Evolutionary conservation across 1,140 invertebrate genomes (phyloP).

Genomic region (Centruroides vittatus): DNA sequence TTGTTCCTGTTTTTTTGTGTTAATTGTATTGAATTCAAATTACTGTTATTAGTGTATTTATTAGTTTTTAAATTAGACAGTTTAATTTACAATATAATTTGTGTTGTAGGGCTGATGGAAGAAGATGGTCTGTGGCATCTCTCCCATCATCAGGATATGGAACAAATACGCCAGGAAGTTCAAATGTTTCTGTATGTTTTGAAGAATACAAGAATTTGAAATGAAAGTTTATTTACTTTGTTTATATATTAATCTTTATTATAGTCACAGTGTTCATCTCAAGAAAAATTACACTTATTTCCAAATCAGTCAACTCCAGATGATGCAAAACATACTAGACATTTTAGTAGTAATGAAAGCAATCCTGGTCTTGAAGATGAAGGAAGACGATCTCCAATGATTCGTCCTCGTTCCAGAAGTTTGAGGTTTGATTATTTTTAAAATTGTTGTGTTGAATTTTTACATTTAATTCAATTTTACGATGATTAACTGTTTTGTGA

Average conservation of each 20-base stretch:
- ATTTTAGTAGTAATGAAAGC: constrained; percentile 57
- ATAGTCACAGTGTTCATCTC: constrained; percentile 92
- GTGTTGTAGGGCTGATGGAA: constrained; percentile 50
- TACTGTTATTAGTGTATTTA: no score
- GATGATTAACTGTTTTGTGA: no score
- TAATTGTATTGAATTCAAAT: no score
- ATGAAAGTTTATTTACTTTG: no score
- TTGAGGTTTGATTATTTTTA: constrained; percentile 40
- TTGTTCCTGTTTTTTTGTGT: no score
- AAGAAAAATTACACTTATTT: constrained; percentile 81
- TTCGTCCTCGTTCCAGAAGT: constrained; percentile 58
- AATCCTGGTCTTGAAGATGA: constrained; percentile 49
- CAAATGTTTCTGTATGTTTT: constrained; percentile 76
- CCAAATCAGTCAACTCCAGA: constrained; percentile 34
- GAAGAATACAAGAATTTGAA: no score
- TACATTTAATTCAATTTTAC: no score
- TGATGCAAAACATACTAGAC: constrained; percentile 28
- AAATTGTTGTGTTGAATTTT: no score
- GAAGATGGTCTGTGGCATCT: constrained; percentile 92
- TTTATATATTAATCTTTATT: constrained; percentile 19
- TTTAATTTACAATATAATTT: no score
- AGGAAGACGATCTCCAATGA: constrained; percentile 47
- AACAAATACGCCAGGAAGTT: constrained; percentile 84
- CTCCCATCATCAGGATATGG: constrained; percentile 92
- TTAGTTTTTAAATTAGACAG: no score